Evolutionary conservation across 2,888 invertebrate genomes (phyloP).

Genomic region (Resseliella maxima): DNA sequence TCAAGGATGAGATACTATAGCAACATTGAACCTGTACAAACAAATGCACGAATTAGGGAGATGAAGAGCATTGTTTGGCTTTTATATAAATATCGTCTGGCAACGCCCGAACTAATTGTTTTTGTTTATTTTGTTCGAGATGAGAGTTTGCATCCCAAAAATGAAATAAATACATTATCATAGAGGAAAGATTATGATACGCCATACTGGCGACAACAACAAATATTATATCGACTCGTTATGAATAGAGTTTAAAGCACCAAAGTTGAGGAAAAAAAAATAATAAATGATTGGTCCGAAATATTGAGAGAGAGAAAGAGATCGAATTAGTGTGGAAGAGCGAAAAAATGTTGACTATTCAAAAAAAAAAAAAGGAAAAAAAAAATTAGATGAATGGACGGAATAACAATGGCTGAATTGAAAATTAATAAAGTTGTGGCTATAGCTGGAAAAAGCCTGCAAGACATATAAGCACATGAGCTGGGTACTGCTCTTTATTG

Average conservation of each 20-base stretch:
- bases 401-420: conserved; percentile 26
- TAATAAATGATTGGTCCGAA: background rate
- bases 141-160: background rate
- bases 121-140: background rate
- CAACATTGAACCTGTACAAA: background rate
- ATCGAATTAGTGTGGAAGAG: background rate
- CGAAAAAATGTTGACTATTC: background rate
- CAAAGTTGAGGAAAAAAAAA: background rate
- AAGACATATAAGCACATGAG: background rate
- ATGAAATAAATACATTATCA: background rate
- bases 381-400: background rate
- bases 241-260: background rate
- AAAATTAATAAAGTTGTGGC: conserved; percentile 26
- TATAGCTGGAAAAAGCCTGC: background rate
- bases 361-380: background rate
- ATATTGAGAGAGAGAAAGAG: background rate
- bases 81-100: background rate
- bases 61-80: background rate
- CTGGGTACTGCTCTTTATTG: background rate
- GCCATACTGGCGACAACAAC: conserved; percentile 32
- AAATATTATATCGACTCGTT: background rate
- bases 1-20: background rate
- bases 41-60: background rate
- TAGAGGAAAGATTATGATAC: background rate
- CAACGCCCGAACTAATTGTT: conserved; percentile 26